Conservation (phyloP, 2,888 invertebrate species). For the Ephialtes manifestator region DNA sequence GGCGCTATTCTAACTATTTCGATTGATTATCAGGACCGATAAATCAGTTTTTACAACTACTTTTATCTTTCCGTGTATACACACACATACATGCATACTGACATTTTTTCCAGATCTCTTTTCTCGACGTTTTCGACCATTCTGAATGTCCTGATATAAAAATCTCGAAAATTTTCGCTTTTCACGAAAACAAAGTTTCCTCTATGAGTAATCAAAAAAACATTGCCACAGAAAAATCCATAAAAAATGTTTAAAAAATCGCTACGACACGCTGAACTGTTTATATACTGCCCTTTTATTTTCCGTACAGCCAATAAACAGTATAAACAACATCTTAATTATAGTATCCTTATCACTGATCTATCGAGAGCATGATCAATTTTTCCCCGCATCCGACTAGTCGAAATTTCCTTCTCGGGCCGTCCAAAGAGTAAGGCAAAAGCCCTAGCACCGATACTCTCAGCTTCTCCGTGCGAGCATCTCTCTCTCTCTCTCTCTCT, state of each 20-base stretch:
- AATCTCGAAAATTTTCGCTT: too few species aligned
- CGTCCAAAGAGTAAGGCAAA: slow-evolving; percentile 52
- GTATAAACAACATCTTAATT: slow-evolving; percentile 65
- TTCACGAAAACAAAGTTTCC: too few species aligned
- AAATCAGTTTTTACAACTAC: too few species aligned
- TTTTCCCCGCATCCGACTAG: slow-evolving; percentile 58
- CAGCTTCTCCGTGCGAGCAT: not conserved
- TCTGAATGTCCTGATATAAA: too few species aligned
- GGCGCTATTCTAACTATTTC: too few species aligned
- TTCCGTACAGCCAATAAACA: slow-evolving; percentile 57
- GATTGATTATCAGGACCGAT: too few species aligned
- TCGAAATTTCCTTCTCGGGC: slow-evolving; percentile 67
- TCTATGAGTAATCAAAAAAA: too few species aligned
- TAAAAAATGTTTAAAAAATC: not conserved
- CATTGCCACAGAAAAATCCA: not conserved
- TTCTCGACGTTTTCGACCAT: too few species aligned
- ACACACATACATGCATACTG: too few species aligned
- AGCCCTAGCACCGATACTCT: slow-evolving; percentile 18
- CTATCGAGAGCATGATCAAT: slow-evolving; percentile 66
- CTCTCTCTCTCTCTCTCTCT: slow-evolving; percentile 46
- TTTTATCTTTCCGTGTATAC: too few species aligned
- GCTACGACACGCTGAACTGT: not conserved
- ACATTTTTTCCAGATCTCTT: too few species aligned
- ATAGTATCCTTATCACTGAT: slow-evolving; percentile 57
- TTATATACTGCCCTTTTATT: not conserved